Conservation (phyloP, 2,113 vertebrate genomes). For the Corythaeola cristata region DNA sequence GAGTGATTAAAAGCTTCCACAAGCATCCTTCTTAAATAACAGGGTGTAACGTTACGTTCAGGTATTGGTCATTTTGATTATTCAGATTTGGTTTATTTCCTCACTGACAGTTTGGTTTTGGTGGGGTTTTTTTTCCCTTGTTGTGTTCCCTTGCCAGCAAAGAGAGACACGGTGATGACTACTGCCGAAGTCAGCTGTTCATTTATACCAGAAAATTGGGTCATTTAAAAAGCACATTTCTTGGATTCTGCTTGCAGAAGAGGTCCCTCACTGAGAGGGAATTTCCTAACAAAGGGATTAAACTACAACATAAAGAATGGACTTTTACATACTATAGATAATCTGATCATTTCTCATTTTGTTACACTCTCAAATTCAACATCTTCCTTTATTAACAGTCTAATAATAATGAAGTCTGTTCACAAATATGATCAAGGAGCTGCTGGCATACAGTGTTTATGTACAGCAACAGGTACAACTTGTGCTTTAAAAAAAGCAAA, state of each 20-base stretch:
- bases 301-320: constrained; percentile 52
- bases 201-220: constrained; percentile 41
- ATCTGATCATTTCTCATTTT: constrained; percentile 30
- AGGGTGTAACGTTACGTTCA: not conserved
- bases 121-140: not conserved
- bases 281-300: constrained; percentile 63
- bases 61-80: constrained; percentile 37
- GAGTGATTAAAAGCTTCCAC: constrained; percentile 60
- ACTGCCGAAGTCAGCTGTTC: constrained; percentile 63
- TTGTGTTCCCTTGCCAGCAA: constrained; percentile 75
- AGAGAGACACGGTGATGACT: constrained; percentile 53
- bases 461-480: constrained; percentile 67
- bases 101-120: not conserved
- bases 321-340: constrained; percentile 28
- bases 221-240: constrained; percentile 63
- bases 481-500: constrained; percentile 67
- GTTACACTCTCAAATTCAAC: constrained; percentile 53
- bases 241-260: constrained; percentile 74
- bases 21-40: constrained; percentile 61
- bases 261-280: constrained; percentile 61
- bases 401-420: constrained; percentile 64
- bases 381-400: constrained; percentile 54
- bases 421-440: constrained; percentile 64
- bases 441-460: constrained; percentile 65
- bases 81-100: not conserved